Evolutionary conservation across 2,888 invertebrate species (phyloP).

Genomic region (Temnothorax rugatulus): DNA sequence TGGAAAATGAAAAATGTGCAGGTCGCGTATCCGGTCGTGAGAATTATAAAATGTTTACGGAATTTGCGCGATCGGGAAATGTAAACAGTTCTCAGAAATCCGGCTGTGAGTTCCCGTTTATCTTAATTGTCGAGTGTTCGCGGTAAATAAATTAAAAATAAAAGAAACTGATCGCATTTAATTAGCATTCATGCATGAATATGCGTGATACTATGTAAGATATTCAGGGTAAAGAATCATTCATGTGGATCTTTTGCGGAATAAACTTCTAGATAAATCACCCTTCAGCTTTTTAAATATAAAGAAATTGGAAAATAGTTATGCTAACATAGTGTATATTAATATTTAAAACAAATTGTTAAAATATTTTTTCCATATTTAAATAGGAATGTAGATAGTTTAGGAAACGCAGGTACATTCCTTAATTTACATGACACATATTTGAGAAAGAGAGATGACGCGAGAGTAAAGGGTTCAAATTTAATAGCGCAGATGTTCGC

Average conservation of each 20-base stretch:
- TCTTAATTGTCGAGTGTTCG: not conserved
- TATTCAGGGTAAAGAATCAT: not conserved
- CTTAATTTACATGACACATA: not conserved
- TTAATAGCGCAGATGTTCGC: not conserved
- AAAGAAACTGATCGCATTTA: not conserved
- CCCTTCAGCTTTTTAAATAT: not conserved
- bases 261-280: not conserved
- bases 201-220: not conserved
- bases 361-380: not conserved
- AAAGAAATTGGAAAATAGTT: not conserved
- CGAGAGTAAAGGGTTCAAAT: not conserved
- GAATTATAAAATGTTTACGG: constrained; percentile 9
- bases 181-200: not conserved
- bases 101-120: not conserved
- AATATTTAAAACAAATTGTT: not conserved
- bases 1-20: not conserved
- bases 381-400: not conserved
- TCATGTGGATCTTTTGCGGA: not conserved
- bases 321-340: not conserved
- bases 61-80: not conserved
- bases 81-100: not conserved
- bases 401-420: no score
- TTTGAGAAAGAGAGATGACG: not conserved
- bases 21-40: not conserved
- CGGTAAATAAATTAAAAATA: not conserved